A percentile compares a stretch with the other conserved stretches of the same genome.
Conservation (phyloP, 1,140 invertebrate species). For the Drosophila punjabiensis region DNA sequence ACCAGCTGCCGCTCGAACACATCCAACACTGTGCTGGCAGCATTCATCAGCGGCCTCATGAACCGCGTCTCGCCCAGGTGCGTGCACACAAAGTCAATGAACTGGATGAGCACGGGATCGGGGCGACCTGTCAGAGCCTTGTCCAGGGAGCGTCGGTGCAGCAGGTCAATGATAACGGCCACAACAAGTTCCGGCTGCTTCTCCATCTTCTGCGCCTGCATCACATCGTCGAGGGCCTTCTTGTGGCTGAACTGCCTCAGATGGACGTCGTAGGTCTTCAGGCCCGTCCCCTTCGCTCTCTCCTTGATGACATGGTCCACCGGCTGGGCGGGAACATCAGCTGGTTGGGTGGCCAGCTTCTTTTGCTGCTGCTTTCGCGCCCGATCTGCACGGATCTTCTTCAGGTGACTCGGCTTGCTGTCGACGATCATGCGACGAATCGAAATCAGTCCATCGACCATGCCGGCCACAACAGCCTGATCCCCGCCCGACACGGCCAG, state of each 20-base stretch:
- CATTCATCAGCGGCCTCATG: constrained; percentile 90
- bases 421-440: constrained; percentile 91
- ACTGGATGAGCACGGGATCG: constrained; percentile 88
- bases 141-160: constrained; percentile 90
- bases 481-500: constrained; percentile 93
- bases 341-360: background rate
- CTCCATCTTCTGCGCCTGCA: constrained; percentile 87
- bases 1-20: constrained; percentile 87
- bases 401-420: constrained; percentile 77
- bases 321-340: constrained; percentile 77
- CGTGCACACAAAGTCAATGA: constrained; percentile 92
- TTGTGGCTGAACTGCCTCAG: constrained; percentile 93
- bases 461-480: constrained; percentile 94
- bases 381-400: constrained; percentile 66
- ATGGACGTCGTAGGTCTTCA: constrained; percentile 89
- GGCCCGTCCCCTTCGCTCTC: constrained; percentile 85
- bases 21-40: constrained; percentile 91
- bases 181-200: constrained; percentile 92
- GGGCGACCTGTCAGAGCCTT: constrained; percentile 90
- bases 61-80: constrained; percentile 92
- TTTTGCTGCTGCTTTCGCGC: constrained; percentile 74
- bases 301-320: constrained; percentile 87
- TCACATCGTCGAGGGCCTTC: constrained; percentile 91
- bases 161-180: constrained; percentile 93
- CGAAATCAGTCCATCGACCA: constrained; percentile 96